These are phyloP conservation scores for Disparrhopalites patrizii DNA, from an alignment of 2,888 invertebrate genomes.

Conservation along the genomic window DNA sequence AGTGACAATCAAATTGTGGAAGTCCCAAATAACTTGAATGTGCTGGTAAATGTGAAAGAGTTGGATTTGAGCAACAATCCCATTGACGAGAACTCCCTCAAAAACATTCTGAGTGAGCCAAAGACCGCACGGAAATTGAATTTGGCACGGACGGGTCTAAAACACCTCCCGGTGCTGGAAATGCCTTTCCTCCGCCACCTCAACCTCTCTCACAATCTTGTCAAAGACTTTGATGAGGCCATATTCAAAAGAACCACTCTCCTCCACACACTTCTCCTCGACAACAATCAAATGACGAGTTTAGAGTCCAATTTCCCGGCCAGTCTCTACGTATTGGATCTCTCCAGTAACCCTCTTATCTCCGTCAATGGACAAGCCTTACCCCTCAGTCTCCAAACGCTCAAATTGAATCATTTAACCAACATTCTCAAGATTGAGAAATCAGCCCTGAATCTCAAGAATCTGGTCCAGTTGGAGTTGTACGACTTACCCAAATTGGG, in stretches of 20 bases:
- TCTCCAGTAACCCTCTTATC: conserved; percentile 78
- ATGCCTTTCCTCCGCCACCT: conserved; percentile 77
- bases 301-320: conserved; percentile 66
- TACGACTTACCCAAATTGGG: conserved; percentile 74
- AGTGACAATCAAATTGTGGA: conserved; percentile 72
- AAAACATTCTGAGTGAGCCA: conserved; percentile 76
- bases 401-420: conserved; percentile 65
- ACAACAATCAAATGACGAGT: conserved; percentile 60
- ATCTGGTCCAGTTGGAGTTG: conserved; percentile 66
- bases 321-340: conserved; percentile 68
- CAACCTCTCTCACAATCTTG: conserved; percentile 73
- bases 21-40: conserved; percentile 77
- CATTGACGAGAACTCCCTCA: conserved; percentile 63
- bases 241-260: conserved; percentile 75
- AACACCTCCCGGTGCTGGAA: conserved; percentile 55
- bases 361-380: conserved; percentile 71
- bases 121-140: conserved; percentile 76
- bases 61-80: conserved; percentile 83
- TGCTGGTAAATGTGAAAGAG: conserved; percentile 81
- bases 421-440: conserved; percentile 75
- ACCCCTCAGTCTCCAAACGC: conserved; percentile 59
- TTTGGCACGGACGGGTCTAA: conserved; percentile 73
- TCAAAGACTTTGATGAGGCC: conserved; percentile 62
- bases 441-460: conserved; percentile 70
- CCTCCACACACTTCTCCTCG: conserved; percentile 71